phyloP scores from a whole-genome alignment of 2,113 vertebrate species.

The Labrus mixtus region DNA sequence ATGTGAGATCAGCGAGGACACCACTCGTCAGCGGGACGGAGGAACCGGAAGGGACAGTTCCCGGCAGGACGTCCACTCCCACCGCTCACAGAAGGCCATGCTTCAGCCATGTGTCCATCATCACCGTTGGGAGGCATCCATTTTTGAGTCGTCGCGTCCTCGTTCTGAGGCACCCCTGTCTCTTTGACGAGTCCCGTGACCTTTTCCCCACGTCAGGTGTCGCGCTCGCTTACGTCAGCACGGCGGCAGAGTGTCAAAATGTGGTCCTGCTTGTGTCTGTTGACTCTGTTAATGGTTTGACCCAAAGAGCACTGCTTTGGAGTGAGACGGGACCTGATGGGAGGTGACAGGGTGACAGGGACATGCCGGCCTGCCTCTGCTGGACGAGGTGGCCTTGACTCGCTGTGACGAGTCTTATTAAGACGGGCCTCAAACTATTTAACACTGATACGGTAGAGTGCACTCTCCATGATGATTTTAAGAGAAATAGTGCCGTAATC shows the following conservation, averaged over 20 bases:
- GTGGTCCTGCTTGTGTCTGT: conserved; percentile 73
- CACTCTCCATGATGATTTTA: conserved; percentile 29
- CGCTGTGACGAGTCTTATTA: conserved; percentile 50
- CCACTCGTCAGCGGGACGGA: conserved; percentile 61
- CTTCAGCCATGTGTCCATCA: conserved; percentile 81
- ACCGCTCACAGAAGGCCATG: conserved; percentile 83
- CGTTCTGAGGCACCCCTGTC: conserved; percentile 76
- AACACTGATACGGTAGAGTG: conserved; percentile 33
- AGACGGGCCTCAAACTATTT: conserved; percentile 52
- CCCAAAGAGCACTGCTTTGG: conserved; percentile 76
- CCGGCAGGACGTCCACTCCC: conserved; percentile 77
- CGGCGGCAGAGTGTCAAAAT: conserved; percentile 75
- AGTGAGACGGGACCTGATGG: conserved; percentile 73
- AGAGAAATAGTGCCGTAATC: conserved; percentile 4
- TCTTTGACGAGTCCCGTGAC: conserved; percentile 78
- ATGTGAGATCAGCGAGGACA: conserved; percentile 68
- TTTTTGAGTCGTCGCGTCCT: conserved; percentile 71
- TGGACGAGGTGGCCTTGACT: conserved; percentile 50
- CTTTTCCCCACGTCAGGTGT: conserved; percentile 83
- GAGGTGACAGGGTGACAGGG: conserved; percentile 70
- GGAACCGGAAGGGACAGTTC: conserved; percentile 81
- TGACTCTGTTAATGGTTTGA: conserved; percentile 76
- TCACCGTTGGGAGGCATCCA: conserved; percentile 77
- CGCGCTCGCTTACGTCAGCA: conserved; percentile 75
- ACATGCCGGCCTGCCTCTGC: conserved; percentile 46